Evolutionary conservation across 2,113 vertebrate genomes (phyloP).

Genomic region (Coptodon bakossiorum): DNA sequence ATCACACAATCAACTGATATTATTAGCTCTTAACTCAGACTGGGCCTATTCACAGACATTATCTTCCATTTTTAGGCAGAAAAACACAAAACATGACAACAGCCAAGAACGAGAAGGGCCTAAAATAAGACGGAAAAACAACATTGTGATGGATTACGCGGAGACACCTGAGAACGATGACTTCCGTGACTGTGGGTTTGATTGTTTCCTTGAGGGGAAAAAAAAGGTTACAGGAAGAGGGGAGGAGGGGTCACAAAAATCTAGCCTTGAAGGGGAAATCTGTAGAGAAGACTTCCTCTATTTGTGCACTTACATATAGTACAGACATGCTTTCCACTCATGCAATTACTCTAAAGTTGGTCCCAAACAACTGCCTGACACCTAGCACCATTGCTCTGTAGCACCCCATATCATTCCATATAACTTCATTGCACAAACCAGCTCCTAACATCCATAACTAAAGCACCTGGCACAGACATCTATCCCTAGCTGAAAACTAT

Average conservation of each 20-base stretch:
- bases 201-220: conserved; percentile 67
- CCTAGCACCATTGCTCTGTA: conserved; percentile 4
- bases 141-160: conserved; percentile 54
- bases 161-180: conserved; percentile 69
- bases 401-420: not conserved
- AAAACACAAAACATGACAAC: conserved; percentile 44
- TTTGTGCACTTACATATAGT: not conserved
- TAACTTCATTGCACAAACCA: not conserved
- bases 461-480: not conserved
- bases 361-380: conserved; percentile 27
- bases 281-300: not conserved
- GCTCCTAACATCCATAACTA: not conserved
- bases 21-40: conserved; percentile 20
- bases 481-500: not conserved
- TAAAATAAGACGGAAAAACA: conserved; percentile 64
- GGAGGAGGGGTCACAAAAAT: not conserved
- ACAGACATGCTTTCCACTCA: not conserved
- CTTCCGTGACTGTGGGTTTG: conserved; percentile 62
- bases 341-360: not conserved
- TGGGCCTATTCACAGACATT: conserved; percentile 19
- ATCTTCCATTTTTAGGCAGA: conserved; percentile 50
- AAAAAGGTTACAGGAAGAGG: conserved; percentile 65
- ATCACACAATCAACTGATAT: conserved; percentile 38
- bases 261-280: not conserved
- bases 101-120: conserved; percentile 9